These are phyloP conservation scores for Arenaria interpres DNA, from an alignment of 2,113 vertebrate genomes.

Conservation along the genomic window DNA sequence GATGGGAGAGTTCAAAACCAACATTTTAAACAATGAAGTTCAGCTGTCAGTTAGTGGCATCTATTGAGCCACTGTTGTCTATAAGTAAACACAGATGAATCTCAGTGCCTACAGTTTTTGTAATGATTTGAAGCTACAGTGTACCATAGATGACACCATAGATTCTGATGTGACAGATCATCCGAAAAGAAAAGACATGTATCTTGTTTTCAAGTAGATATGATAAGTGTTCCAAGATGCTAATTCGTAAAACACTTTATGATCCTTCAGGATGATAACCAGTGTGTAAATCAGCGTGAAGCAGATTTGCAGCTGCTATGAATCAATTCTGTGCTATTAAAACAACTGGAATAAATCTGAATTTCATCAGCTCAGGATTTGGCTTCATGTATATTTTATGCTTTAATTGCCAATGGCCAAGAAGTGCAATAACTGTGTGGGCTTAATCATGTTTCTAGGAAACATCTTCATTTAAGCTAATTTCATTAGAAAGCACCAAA, in stretches of 20 bases:
- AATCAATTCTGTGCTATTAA: background rate
- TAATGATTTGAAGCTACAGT: background rate
- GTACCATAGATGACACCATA: background rate
- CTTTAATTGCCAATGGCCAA: background rate
- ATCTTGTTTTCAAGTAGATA: background rate
- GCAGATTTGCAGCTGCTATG: background rate
- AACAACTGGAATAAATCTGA: background rate
- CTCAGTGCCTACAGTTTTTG: background rate
- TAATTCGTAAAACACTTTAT: background rate
- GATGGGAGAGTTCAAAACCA: background rate
- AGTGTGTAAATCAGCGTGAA: conserved; percentile 11
- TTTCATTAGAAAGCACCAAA: background rate
- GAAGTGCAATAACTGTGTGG: background rate
- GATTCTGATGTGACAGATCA: background rate
- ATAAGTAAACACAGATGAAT: background rate
- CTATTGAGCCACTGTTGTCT: background rate
- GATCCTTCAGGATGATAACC: background rate
- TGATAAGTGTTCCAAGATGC: background rate
- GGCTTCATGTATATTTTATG: background rate
- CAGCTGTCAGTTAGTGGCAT: background rate
- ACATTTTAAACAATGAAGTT: background rate
- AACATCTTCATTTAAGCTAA: conserved; percentile 6
- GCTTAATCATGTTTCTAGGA: background rate
- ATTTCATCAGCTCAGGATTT: background rate
- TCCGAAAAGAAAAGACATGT: background rate